Conservation (phyloP, 2,888 invertebrate genomes). For the Andrena flavipes region DNA sequence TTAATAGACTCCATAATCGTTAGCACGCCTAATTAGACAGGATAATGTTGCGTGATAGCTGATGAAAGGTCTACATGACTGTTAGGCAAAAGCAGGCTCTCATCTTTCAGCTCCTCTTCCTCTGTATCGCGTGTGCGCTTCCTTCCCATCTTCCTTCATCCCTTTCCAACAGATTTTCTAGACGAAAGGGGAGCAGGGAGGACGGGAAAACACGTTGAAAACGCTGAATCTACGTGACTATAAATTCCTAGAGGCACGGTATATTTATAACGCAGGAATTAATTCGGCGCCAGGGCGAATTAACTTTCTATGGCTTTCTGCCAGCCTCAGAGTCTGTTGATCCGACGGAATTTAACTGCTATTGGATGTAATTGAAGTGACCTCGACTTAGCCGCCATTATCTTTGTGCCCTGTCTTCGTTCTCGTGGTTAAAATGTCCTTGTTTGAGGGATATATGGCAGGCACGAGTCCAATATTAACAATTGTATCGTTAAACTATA, state of each 20-base stretch:
- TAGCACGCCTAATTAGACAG: conserved; percentile 29
- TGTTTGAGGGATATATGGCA: not conserved
- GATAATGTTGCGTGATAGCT: conserved; percentile 56
- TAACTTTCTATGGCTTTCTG: conserved; percentile 73
- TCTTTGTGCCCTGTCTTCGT: conserved; percentile 1
- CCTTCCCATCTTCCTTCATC: not conserved
- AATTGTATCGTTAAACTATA: too few species aligned
- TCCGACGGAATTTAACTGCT: conserved; percentile 73
- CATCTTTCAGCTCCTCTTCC: conserved; percentile 30
- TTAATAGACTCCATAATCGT: too few species aligned
- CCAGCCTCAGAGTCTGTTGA: conserved; percentile 68
- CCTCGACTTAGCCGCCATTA: conserved; percentile 25
- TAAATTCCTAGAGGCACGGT: conserved; percentile 48
- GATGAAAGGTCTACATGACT: conserved; percentile 74
- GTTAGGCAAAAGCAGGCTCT: conserved; percentile 56
- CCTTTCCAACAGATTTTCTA: not conserved
- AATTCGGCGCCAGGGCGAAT: conserved; percentile 77
- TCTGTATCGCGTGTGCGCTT: not conserved
- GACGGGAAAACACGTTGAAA: conserved; percentile 36
- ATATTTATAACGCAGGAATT: conserved; percentile 80
- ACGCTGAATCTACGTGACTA: conserved; percentile 29
- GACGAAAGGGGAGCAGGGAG: not conserved
- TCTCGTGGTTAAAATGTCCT: not conserved
- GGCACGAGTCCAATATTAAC: not conserved
- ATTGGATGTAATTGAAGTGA: conserved; percentile 61